Percentiles rank a stretch among this genome's conserved stretches.
phyloP scores from a whole-genome alignment of 2,888 invertebrate genomes.

The Agrypnus murinus region DNA sequence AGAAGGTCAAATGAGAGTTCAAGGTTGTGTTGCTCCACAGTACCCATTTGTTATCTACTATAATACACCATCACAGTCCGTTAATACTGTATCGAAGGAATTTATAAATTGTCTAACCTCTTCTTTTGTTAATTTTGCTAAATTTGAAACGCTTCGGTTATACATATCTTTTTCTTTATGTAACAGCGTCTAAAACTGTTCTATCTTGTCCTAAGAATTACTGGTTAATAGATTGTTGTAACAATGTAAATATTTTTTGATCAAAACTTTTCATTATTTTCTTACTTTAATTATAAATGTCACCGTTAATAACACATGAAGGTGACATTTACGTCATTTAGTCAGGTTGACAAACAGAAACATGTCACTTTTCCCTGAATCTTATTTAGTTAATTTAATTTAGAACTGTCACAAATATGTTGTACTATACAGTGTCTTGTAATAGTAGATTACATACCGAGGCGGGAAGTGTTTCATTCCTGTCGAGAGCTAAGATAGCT shows the following conservation, averaged over 20 bases:
- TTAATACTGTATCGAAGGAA: constrained; percentile 86
- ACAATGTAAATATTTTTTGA: constrained; percentile 6
- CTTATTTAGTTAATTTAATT: no score
- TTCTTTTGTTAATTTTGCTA: constrained; percentile 75
- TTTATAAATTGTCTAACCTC: constrained; percentile 79
- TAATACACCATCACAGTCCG: constrained; percentile 93
- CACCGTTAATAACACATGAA: background rate
- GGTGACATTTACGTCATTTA: constrained; percentile 4
- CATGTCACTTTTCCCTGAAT: no score
- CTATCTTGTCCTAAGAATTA: background rate
- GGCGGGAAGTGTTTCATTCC: no score
- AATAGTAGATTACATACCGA: no score
- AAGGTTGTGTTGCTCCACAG: no score
- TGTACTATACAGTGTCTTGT: no score
- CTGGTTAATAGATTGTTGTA: no score
- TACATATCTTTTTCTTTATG: constrained; percentile 56
- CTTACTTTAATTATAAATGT: background rate
- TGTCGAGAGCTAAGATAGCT: no score
- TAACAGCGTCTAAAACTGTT: no score
- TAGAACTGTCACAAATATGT: no score
- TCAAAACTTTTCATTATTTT: background rate
- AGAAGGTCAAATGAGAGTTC: no score
- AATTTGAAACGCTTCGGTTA: constrained; percentile 70
- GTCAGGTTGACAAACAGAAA: background rate
- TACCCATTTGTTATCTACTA: no score